Conservation (phyloP, 1,140 invertebrate genomes). For the Dinoponera quadriceps region DNA sequence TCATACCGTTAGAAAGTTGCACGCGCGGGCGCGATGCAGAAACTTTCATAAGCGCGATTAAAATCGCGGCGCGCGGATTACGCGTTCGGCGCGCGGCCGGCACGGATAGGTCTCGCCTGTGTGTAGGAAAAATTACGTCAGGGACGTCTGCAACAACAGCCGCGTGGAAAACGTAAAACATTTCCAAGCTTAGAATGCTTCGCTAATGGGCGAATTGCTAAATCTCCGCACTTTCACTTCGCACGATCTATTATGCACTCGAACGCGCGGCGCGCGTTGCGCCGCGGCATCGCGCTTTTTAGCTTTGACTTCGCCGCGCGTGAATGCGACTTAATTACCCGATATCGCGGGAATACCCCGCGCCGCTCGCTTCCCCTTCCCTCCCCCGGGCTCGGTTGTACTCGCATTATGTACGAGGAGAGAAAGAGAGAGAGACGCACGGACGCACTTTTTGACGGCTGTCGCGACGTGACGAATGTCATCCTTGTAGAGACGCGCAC, state of each 20-base stretch:
- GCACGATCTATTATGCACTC: slow-evolving; percentile 26
- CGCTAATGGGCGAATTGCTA: slow-evolving; percentile 60
- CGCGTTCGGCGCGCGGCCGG: background rate
- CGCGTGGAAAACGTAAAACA: slow-evolving; percentile 59
- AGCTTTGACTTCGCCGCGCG: background rate
- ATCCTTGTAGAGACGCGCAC: background rate
- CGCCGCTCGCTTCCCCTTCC: background rate
- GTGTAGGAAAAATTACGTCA: slow-evolving; percentile 57
- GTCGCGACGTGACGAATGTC: slow-evolving; percentile 29
- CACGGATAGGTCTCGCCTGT: background rate
- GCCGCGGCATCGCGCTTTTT: background rate
- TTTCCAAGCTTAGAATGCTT: slow-evolving; percentile 44
- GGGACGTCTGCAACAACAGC: slow-evolving; percentile 46
- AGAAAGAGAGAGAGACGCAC: too few relatives aligned
- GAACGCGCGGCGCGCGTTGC: too few relatives aligned
- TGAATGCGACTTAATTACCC: slow-evolving; percentile 9
- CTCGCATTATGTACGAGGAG: background rate
- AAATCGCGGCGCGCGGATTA: slow-evolving; percentile 37
- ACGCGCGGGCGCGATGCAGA: background rate
- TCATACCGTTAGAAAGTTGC: slow-evolving; percentile 43
- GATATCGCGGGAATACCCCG: background rate
- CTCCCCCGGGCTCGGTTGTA: background rate
- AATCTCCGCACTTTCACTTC: slow-evolving; percentile 64
- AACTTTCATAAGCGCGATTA: slow-evolving; percentile 47
- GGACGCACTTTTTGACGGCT: slow-evolving; percentile 8